These are phyloP conservation scores for Dendrocincla tyrannina DNA, from an alignment of 2,797 vertebrate genomes.

Conservation along the genomic window DNA sequence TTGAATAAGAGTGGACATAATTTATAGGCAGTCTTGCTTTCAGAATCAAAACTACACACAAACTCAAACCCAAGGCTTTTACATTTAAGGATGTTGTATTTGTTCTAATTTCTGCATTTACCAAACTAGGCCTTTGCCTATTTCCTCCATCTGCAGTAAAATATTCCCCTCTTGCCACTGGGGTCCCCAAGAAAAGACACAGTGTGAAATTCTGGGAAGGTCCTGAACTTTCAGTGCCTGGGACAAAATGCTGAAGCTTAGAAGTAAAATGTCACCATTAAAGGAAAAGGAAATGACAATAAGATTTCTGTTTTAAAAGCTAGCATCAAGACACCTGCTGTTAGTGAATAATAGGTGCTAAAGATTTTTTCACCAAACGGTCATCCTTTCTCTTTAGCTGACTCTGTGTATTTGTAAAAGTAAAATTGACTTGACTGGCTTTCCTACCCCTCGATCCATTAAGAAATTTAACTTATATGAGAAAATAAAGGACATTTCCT, in stretches of 20 bases:
- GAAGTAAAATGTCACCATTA: constrained; percentile 67
- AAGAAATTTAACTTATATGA: constrained; percentile 26
- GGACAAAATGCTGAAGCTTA: constrained; percentile 48
- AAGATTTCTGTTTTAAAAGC: constrained; percentile 62
- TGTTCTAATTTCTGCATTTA: constrained; percentile 23
- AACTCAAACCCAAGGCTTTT: constrained; percentile 38
- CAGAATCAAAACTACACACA: not conserved
- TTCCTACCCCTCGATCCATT: not conserved
- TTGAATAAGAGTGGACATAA: not conserved
- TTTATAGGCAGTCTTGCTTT: not conserved
- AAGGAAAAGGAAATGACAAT: constrained; percentile 63
- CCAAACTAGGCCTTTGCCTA: not conserved
- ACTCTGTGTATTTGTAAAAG: constrained; percentile 63
- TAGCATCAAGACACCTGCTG: constrained; percentile 54
- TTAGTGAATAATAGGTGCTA: constrained; percentile 48
- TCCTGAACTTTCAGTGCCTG: constrained; percentile 49
- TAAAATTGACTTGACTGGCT: constrained; percentile 49
- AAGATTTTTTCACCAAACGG: constrained; percentile 65
- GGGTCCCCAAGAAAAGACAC: constrained; percentile 43
- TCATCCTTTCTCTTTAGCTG: constrained; percentile 64
- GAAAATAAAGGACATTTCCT: not conserved
- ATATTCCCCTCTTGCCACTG: constrained; percentile 38
- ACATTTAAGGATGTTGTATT: constrained; percentile 4
- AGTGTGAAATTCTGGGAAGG: constrained; percentile 55
- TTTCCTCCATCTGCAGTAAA: constrained; percentile 13